Percentiles rank a stretch among this genome's conserved stretches.
Conservation (phyloP, 2,888 invertebrate species). For the Bimastos eiseni region DNA sequence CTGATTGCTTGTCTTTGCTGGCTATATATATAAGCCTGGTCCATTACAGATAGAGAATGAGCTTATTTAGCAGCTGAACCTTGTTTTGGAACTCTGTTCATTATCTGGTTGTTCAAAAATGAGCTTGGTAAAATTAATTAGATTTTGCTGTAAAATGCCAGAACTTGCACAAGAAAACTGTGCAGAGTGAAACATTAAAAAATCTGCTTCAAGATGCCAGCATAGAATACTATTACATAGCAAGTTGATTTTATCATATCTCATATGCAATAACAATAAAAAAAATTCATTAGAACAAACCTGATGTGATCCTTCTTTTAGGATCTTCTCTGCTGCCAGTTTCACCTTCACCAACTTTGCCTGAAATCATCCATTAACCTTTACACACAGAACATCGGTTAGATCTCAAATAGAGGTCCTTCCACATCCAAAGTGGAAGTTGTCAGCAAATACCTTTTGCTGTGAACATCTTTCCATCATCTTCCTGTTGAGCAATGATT, state of each 20-base stretch:
- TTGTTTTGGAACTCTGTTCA: too few relatives aligned
- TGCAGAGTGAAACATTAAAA: constrained; percentile 23
- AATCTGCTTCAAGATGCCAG: background rate
- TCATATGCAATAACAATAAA: background rate
- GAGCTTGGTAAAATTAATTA: too few relatives aligned
- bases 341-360: constrained; percentile 69
- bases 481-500: too few relatives aligned
- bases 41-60: too few relatives aligned
- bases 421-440: too few relatives aligned
- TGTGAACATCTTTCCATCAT: too few relatives aligned
- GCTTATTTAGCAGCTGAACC: too few relatives aligned
- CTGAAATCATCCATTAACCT: constrained; percentile 43
- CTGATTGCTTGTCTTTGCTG: too few relatives aligned
- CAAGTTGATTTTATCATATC: background rate
- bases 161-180: background rate
- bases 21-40: too few relatives aligned
- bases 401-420: background rate
- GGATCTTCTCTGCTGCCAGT: constrained; percentile 67
- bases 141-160: too few relatives aligned
- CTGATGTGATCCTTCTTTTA: constrained; percentile 58
- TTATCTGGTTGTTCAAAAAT: too few relatives aligned
- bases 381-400: background rate
- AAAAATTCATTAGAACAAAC: constrained; percentile 36
- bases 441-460: too few relatives aligned
- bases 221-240: background rate